Conservation (phyloP, 1,140 invertebrate species). For the Hestina assimilis region DNA sequence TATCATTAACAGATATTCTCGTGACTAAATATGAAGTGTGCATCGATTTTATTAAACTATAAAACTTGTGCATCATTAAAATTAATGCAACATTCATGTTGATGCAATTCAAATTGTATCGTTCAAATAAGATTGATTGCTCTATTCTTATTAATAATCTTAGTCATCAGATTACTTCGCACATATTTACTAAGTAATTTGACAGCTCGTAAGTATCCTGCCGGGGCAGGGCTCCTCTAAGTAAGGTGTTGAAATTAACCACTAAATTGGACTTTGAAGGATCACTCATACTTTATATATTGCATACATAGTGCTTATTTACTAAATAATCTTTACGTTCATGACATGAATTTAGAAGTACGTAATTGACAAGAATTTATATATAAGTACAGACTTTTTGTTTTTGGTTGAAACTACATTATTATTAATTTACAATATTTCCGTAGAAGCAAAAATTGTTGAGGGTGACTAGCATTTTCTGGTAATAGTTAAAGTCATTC, state of each 20-base stretch:
- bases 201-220: not conserved
- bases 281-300: no score
- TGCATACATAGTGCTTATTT: no score
- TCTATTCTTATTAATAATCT: not conserved
- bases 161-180: no score
- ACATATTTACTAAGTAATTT: not conserved
- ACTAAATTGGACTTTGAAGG: not conserved
- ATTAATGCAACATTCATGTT: not conserved
- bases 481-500: no score
- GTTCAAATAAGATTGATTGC: not conserved
- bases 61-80: not conserved
- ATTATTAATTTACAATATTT: no score
- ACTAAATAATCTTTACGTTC: no score
- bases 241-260: not conserved
- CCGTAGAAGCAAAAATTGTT: no score
- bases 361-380: no score
- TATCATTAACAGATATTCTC: not conserved
- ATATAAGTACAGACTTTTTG: no score
- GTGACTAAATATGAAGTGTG: not conserved
- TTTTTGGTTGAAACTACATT: no score
- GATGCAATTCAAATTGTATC: not conserved
- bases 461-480: no score
- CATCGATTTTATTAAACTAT: not conserved
- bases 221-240: not conserved
- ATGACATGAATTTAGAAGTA: no score